Evolutionary conservation across 1,140 invertebrate species (phyloP), one percentile per base, ranked within the genome.

Genomic region (Mya arenaria): DNA sequence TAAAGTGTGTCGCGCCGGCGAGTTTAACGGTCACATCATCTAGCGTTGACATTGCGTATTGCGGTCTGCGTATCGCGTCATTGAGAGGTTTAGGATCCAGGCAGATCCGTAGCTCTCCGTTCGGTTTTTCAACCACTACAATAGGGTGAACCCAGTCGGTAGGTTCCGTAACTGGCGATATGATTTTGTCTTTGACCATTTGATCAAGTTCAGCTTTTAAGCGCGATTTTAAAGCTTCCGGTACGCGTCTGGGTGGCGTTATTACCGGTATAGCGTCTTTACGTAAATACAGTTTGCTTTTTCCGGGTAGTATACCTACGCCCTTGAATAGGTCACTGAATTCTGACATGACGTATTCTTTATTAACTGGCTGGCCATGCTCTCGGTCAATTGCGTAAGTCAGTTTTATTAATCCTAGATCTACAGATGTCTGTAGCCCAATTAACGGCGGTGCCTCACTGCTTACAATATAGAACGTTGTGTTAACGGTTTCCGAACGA

Each of bases 271-370:
- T 68, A 34, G 63, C 73, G 15, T 73, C 65, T 19, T 66, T 17
- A 36, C 85, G 82, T n/a, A 89, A 32, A 63, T 88, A 30, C 55
- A 92, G 84, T 6, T 85, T 81, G 63, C 84, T 55, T 71, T 84
- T 58, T 52, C 82, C 82, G 6, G 15, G 19, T 3, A 82, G 65
- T 15, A 65, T 5, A 23, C 85, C 78, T 34, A 84, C 34, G 4
- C 82, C 82, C 30, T 82, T 23, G 65, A 84, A 82, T 23, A 74
- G 15, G 65, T 84, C 75, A 15, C 52, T 3, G 37, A 60, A 72
- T 63, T 78, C 37, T 10, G 58, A 37, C 25, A 73, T 17, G 13
- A 93, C 87, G n/a, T n/a, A n/a, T n/a, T n/a, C n/a, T n/a, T n/a
- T n/a, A n/a, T n/a, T n/a, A n/a, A n/a, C n/a, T n/a, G n/a, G n/a